These are phyloP conservation scores for Sphaeridia pumilis DNA, from an alignment of 2,888 invertebrate genomes.

Conservation along the genomic window DNA sequence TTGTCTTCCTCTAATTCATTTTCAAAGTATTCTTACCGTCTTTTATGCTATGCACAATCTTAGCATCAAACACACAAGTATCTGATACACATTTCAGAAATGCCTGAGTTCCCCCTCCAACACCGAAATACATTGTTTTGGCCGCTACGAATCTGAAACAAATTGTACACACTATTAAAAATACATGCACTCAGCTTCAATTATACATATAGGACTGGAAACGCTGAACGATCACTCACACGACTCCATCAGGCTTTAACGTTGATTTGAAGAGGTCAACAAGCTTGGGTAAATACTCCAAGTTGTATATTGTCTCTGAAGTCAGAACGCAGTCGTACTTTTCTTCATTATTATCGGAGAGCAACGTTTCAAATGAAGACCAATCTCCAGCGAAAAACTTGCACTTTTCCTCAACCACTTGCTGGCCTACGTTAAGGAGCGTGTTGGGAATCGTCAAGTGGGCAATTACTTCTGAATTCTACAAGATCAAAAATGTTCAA, in stretches of 20 bases:
- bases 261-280: slow-evolving; percentile 53
- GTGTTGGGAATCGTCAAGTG: slow-evolving; percentile 73
- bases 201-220: slow-evolving; percentile 7
- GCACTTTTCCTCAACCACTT: slow-evolving; percentile 39
- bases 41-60: slow-evolving; percentile 38
- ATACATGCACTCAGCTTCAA: slow-evolving; percentile 15
- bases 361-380: slow-evolving; percentile 48
- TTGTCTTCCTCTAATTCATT: too few species aligned
- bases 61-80: slow-evolving; percentile 44
- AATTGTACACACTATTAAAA: slow-evolving; percentile 7
- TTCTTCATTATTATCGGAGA: slow-evolving; percentile 35
- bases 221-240: slow-evolving; percentile 46
- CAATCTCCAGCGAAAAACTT: slow-evolving; percentile 60
- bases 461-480: slow-evolving; percentile 76
- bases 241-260: slow-evolving; percentile 50
- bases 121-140: slow-evolving; percentile 88
- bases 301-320: slow-evolving; percentile 87
- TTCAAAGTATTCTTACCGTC: slow-evolving; percentile 6
- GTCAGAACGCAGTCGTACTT: slow-evolving; percentile 77
- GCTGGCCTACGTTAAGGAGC: slow-evolving; percentile 40
- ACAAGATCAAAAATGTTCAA: slow-evolving; percentile 38
- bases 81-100: slow-evolving; percentile 55
- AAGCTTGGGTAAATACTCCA: slow-evolving; percentile 63
- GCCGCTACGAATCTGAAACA: slow-evolving; percentile 60
- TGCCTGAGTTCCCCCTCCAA: slow-evolving; percentile 71